Conservation (phyloP, 2,797 vertebrate genomes). For the Natrix natrix region DNA sequence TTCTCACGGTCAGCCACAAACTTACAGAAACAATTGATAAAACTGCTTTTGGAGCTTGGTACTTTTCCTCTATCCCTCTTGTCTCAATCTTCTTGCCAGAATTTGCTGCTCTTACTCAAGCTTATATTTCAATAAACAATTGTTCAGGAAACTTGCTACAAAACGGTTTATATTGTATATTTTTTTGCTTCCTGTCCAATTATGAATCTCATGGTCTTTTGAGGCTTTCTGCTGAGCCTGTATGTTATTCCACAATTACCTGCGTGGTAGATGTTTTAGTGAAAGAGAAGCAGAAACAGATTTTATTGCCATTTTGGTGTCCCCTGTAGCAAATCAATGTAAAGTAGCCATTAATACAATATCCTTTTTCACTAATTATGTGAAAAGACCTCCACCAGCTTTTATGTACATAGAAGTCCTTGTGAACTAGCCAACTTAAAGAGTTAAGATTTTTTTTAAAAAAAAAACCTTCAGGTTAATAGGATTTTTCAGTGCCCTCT, state of each 20-base stretch:
- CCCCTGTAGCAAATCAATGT: conserved; percentile 1
- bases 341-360: not conserved
- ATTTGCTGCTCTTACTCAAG: conserved; percentile 1
- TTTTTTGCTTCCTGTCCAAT: conserved; percentile 7
- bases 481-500: conserved; percentile 59
- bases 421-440: rapidly evolving
- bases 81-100: not conserved
- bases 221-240: not conserved
- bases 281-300: not conserved
- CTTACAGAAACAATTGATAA: not conserved
- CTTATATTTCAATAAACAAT: conserved; percentile 5
- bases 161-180: not conserved
- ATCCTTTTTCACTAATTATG: conserved; percentile 7
- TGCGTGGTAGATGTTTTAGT: not conserved
- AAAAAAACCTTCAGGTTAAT: conserved; percentile 12
- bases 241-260: not conserved
- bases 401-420: conserved; percentile 2
- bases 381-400: not conserved
- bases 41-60: not conserved
- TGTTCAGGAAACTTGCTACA: conserved; percentile 8
- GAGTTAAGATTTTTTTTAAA: not conserved
- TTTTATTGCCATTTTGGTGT: not conserved
- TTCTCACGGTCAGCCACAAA: not conserved
- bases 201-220: conserved; percentile 1
- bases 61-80: not conserved